phyloP scores from a whole-genome alignment of 2,797 vertebrate species.

The Ceryle rudis region DNA sequence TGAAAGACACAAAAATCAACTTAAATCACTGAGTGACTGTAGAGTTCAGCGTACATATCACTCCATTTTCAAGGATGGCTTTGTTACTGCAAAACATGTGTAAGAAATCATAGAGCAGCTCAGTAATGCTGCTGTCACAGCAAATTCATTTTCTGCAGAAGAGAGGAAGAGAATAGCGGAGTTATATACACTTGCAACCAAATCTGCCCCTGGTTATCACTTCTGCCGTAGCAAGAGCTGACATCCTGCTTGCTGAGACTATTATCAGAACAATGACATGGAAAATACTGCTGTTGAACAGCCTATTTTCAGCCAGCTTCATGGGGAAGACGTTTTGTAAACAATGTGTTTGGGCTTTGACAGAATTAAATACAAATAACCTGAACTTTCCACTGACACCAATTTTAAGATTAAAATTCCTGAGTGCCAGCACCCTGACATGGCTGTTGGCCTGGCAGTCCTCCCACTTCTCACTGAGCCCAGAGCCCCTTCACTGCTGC shows the following conservation, averaged over 20 bases:
- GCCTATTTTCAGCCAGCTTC: neutral
- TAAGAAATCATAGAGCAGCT: constrained; percentile 1
- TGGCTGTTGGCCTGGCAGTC: neutral
- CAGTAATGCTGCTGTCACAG: constrained; percentile 50
- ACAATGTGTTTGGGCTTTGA: neutral
- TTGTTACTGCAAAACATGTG: constrained; percentile 23
- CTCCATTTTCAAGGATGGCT: constrained; percentile 3
- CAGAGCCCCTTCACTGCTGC: neutral
- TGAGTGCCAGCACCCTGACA: neutral
- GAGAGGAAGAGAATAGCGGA: constrained; percentile 14
- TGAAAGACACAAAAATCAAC: neutral
- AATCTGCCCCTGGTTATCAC: constrained; percentile 39
- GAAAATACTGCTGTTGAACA: neutral
- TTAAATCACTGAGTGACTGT: neutral
- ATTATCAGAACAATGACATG: neutral
- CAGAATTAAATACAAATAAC: constrained; percentile 3
- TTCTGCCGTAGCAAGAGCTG: constrained; percentile 32
- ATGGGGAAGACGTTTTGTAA: neutral
- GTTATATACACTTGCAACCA: constrained; percentile 3
- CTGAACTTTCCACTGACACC: neutral
- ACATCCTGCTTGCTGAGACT: constrained; percentile 20
- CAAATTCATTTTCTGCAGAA: constrained; percentile 37
- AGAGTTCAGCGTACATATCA: neutral
- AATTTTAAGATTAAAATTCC: neutral
- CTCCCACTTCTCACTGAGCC: neutral